Base-by-base conservation (phyloP, 2,797 vertebrate genomes). In the Sebastes ruberrimus region DNA sequence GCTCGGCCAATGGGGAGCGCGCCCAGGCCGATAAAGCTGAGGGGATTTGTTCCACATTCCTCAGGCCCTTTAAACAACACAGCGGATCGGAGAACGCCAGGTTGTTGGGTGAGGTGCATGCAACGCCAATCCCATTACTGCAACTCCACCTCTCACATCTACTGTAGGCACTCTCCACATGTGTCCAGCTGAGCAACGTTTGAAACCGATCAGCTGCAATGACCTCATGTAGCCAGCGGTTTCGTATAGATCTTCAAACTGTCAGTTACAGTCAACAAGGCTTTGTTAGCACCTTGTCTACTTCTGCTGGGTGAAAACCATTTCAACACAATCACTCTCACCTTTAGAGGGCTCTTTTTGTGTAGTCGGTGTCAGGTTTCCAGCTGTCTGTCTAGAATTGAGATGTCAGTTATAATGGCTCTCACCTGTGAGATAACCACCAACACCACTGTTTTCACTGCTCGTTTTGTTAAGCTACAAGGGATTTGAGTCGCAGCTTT, bases 1-100 rank as follows among this genome's bases (percentile, higher is more conserved):
- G 88, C 83, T 67, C 2, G 65, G 90, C 94, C 94, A 94, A 93
- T 93, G 87, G 91, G 86, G 90, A 92, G 90, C 18, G 30, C 30
- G 68, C 64, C 78, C 80, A 78, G 92, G 89, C 93, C 62, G 88
- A 92, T 92, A 94, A 94, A 94, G 94, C 95, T 95, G 90, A 94
- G 83, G 88, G 93, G 94, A 95, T 96, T 96, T 95, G 95, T 95
- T 95, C 92, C 94, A 96, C 95, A 96, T 96, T 96, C 95, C 95
- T 81, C 87, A 78, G 87, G 82, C 90, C 92, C 90, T 94, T 94
- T 92, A 95, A 95, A 95, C 93, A 94, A 93, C 92, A 92, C 81
- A 89, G 91, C 62, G 61, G 85, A 92, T 87, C 86, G 82, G 79
- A 86, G 82, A 90, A 88, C 78, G 90, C 87, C 89, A 90, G 90